Percentiles rank a stretch among this genome's conserved stretches.
Conservation (phyloP, 2,797 vertebrate species). For the Ctenopoma kingsleyae region DNA sequence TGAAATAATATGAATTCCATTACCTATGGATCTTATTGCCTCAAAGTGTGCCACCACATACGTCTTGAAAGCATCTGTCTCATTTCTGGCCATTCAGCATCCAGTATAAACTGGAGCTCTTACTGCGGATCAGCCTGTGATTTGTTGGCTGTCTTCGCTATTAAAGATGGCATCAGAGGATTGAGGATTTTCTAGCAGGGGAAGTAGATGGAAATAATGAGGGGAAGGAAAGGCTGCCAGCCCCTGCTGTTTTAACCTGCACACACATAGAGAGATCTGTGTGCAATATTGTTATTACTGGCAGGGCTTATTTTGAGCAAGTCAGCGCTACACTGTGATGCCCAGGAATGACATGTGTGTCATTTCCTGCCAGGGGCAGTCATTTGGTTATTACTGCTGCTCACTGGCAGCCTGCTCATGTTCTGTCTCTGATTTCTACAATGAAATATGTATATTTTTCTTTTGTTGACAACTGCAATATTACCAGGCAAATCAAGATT, state of each 20-base stretch:
- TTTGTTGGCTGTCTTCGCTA: conserved; percentile 77
- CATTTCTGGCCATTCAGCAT: conserved; percentile 46
- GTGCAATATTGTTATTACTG: conserved; percentile 79
- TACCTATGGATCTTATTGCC: conserved; percentile 34
- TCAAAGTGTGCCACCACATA: conserved; percentile 31
- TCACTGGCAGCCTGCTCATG: conserved; percentile 69
- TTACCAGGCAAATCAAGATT: conserved; percentile 80
- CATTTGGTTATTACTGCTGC: conserved; percentile 75
- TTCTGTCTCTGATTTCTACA: conserved; percentile 78
- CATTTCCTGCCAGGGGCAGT: conserved; percentile 81
- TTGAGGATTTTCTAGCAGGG: conserved; percentile 66
- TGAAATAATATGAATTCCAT: conserved; percentile 19
- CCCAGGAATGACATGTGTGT: conserved; percentile 79
- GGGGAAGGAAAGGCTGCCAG: conserved; percentile 70
- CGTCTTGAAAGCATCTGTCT: conserved; percentile 58
- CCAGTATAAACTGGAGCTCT: conserved; percentile 47
- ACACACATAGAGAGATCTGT: conserved; percentile 73
- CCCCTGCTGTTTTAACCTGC: conserved; percentile 64
- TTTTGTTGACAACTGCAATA: conserved; percentile 76
- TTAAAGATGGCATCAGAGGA: conserved; percentile 74
- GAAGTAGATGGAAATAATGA: conserved; percentile 79
- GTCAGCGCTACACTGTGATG: conserved; percentile 75
- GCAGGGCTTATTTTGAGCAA: conserved; percentile 71
- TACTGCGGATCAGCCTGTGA: conserved; percentile 64
- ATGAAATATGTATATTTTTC: conserved; percentile 82